phyloP scores from a whole-genome alignment of 2,797 vertebrate species.

The Pipistrellus kuhlii region DNA sequence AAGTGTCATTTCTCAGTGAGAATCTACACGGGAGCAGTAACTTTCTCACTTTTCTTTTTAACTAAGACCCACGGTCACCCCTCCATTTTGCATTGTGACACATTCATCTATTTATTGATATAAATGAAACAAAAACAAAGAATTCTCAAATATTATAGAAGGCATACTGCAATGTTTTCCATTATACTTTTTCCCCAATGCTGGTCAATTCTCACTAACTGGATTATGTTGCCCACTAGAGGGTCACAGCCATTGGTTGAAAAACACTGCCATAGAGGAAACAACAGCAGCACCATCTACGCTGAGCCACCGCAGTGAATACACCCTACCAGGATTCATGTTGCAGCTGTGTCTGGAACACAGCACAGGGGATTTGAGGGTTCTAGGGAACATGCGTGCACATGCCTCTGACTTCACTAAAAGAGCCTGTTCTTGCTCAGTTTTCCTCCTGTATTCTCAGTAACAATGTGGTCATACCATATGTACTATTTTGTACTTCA shows the following conservation, averaged over 20 bases:
- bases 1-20: not conserved
- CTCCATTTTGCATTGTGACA: not conserved
- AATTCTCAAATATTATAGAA: not conserved
- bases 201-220: not conserved
- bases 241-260: not conserved
- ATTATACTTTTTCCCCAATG: not conserved
- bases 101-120: not conserved
- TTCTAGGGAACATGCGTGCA: not conserved
- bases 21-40: not conserved
- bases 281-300: not conserved
- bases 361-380: not conserved
- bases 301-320: not conserved
- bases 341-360: not conserved
- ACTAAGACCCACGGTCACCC: not conserved
- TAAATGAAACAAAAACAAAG: not conserved
- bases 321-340: not conserved
- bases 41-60: slow-evolving; percentile 12
- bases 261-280: not conserved
- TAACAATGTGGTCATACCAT: not conserved
- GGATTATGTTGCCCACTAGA: not conserved
- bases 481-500: slow-evolving; percentile 46
- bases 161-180: not conserved
- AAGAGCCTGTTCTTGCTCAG: not conserved
- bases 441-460: slow-evolving; percentile 9
- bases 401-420: not conserved